Percentiles rank a stretch among this genome's conserved stretches.
Evolutionary conservation across 2,113 vertebrate genomes (phyloP).

Genomic region (Anarhynchus alexandrinus): DNA sequence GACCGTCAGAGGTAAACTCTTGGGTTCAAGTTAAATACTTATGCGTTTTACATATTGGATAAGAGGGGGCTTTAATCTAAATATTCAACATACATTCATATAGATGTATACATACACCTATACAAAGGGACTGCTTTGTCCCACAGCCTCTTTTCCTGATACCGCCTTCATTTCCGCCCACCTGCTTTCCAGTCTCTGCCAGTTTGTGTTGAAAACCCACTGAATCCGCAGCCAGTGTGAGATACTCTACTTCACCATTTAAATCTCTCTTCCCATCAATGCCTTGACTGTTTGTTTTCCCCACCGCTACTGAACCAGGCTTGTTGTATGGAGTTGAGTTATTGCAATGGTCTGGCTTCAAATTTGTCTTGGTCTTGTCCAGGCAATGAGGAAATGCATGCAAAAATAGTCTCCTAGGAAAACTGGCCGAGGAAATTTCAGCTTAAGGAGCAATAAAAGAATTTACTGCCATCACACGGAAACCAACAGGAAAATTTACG

Average conservation of each 20-base stretch:
- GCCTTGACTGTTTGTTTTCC: background rate
- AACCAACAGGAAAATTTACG: constrained; percentile 31
- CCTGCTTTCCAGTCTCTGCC: background rate
- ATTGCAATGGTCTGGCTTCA: constrained; percentile 15
- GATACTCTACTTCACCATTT: background rate
- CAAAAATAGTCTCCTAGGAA: constrained; percentile 49
- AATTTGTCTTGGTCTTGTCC: constrained; percentile 44
- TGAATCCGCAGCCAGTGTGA: background rate
- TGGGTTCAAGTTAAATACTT: background rate
- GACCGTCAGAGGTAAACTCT: background rate
- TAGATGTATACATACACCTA: fast-evolving
- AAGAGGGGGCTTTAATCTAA: background rate
- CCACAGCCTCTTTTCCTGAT: background rate
- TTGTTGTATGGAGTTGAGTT: constrained; percentile 16
- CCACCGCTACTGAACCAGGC: background rate
- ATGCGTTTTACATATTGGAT: background rate
- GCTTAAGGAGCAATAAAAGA: constrained; percentile 55
- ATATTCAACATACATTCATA: background rate
- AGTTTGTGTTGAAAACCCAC: background rate
- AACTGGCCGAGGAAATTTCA: constrained; percentile 43
- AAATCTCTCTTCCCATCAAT: background rate
- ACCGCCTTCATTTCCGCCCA: fast-evolving
- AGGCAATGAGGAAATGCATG: background rate
- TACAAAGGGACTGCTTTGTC: background rate
- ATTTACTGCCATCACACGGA: background rate